Conservation (phyloP, 1,140 invertebrate genomes). For the Drosophila azteca region DNA sequence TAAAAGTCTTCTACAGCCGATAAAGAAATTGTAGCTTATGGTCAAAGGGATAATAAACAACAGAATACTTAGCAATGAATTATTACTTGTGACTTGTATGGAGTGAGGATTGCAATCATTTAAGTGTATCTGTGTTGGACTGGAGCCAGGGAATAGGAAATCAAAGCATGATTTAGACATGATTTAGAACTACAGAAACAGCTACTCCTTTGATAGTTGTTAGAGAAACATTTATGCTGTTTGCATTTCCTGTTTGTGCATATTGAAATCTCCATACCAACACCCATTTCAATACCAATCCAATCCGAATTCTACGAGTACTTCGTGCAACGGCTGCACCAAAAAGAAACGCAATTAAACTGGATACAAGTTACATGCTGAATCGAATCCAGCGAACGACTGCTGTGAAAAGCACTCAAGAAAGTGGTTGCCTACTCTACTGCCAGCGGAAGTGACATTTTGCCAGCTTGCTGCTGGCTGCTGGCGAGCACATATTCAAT, state of each 20-base stretch:
- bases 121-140: too few relatives aligned
- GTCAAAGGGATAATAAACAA: too few relatives aligned
- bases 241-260: slow-evolving; percentile 30
- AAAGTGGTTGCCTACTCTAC: slow-evolving; percentile 44
- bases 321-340: background rate
- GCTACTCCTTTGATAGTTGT: slow-evolving; percentile 15
- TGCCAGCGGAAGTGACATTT: slow-evolving; percentile 70
- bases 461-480: slow-evolving; percentile 19
- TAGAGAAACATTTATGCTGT: slow-evolving; percentile 13
- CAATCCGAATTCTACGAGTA: background rate
- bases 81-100: too few relatives aligned
- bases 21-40: background rate
- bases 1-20: background rate
- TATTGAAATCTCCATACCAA: background rate
- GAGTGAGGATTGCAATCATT: too few relatives aligned
- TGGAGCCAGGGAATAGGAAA: background rate
- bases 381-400: slow-evolving; percentile 47
- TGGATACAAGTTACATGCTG: slow-evolving; percentile 71
- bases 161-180: background rate
- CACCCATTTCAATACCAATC: too few relatives aligned
- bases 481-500: slow-evolving; percentile 61
- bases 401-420: slow-evolving; percentile 71
- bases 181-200: too few relatives aligned
- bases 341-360: slow-evolving; percentile 72
- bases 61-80: too few relatives aligned